These are phyloP conservation scores for Hirtodrosophila cameraria DNA, from an alignment of 2,888 invertebrate genomes.

Conservation along the genomic window DNA sequence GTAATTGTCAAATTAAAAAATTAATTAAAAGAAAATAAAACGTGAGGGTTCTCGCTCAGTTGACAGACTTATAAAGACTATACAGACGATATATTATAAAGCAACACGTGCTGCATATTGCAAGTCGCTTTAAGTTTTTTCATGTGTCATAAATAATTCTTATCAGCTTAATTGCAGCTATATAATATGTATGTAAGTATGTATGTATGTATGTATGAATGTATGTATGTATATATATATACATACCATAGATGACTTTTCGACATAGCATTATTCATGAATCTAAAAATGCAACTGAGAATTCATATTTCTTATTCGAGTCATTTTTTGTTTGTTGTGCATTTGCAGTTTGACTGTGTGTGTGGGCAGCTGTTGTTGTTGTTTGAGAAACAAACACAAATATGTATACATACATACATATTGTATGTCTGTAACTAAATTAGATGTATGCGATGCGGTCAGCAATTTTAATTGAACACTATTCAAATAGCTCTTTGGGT, in stretches of 20 bases:
- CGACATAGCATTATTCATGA: conserved; percentile 42
- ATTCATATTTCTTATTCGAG: conserved; percentile 24
- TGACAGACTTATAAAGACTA: no score
- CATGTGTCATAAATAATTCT: not conserved
- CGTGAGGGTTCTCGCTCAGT: no score
- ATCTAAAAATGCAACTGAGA: conserved; percentile 50
- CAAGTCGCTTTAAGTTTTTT: no score
- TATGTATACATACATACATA: not conserved
- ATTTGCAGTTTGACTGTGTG: conserved; percentile 3
- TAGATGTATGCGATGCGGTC: conserved; percentile 17
- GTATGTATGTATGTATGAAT: no score
- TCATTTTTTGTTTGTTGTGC: conserved; percentile 16
- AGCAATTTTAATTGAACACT: conserved; percentile 40
- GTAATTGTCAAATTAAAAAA: no score
- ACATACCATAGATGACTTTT: not conserved
- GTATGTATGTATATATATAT: no score
- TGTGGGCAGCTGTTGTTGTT: conserved; percentile 16
- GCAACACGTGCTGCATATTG: no score
- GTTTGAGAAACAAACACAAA: conserved; percentile 4
- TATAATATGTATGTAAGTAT: no score
- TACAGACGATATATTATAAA: no score
- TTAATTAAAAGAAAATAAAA: no score
- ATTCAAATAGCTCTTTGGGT: conserved; percentile 46
- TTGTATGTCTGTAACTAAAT: not conserved
- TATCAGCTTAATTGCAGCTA: conserved; percentile 18